Conservation (phyloP, 2,888 invertebrate genomes). For the Alentia gelatinosa region DNA sequence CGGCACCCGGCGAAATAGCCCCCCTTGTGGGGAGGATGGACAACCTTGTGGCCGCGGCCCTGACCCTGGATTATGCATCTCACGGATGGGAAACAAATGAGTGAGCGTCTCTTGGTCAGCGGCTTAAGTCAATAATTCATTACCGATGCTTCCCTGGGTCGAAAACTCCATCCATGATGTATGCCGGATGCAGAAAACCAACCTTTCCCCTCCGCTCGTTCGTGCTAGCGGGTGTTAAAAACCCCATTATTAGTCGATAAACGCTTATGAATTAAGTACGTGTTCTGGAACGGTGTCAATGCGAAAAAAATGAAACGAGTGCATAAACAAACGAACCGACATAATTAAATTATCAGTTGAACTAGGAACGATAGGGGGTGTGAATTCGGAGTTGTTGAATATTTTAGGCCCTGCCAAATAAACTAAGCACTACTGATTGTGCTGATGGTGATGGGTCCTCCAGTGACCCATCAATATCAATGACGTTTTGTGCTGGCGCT, state of each 20-base stretch:
- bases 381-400: not conserved
- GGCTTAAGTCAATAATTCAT: not conserved
- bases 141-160: not conserved
- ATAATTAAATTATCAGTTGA: not conserved
- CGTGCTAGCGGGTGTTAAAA: not conserved
- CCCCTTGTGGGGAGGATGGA: not conserved
- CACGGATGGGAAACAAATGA: not conserved
- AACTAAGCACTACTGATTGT: not conserved
- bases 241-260: not conserved
- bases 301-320: not conserved
- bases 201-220: not conserved
- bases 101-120: not conserved
- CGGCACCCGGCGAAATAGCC: not conserved
- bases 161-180: not conserved
- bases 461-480: conserved; percentile 4
- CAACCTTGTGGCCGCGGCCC: not conserved
- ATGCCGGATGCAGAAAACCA: not conserved
- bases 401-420: not conserved
- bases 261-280: not conserved
- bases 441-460: not conserved
- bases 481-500: not conserved
- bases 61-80: not conserved
- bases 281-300: not conserved
- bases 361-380: not conserved
- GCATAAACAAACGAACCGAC: not conserved